Evolutionary conservation across 2,888 invertebrate genomes (phyloP).

Genomic region (Ellobium chinense): DNA sequence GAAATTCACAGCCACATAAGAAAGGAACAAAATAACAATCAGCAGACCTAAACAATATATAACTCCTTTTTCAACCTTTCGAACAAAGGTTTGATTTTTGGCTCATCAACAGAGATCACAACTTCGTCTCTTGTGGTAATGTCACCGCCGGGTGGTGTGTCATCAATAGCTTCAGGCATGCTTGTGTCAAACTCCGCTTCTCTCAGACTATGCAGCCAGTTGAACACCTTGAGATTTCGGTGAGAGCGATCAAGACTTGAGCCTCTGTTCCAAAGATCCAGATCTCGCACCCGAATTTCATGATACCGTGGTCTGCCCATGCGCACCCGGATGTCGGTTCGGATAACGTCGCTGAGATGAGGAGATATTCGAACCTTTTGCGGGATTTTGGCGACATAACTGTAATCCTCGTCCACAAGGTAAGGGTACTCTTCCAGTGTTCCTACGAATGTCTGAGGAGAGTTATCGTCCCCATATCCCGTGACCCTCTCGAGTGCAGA

Average conservation of each 20-base stretch:
- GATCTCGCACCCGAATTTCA: slow-evolving; percentile 63
- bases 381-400: slow-evolving; percentile 63
- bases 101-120: slow-evolving; percentile 67
- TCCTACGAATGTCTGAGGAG: slow-evolving; percentile 49
- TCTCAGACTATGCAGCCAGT: slow-evolving; percentile 93
- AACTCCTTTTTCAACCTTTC: slow-evolving; percentile 13
- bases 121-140: slow-evolving; percentile 52
- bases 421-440: slow-evolving; percentile 62
- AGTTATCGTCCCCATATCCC: slow-evolving; percentile 65
- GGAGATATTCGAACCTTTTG: slow-evolving; percentile 73
- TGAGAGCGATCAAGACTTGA: slow-evolving; percentile 64
- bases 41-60: not conserved
- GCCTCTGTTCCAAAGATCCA: slow-evolving; percentile 65
- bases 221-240: slow-evolving; percentile 96
- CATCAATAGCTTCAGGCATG: slow-evolving; percentile 54
- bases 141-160: slow-evolving; percentile 51
- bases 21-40: too few relatives aligned
- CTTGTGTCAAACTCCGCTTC: slow-evolving; percentile 80
- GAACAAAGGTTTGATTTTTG: slow-evolving; percentile 62
- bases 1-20: too few relatives aligned
- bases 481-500: slow-evolving; percentile 63
- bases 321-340: slow-evolving; percentile 65
- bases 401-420: slow-evolving; percentile 65
- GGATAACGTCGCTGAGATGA: slow-evolving; percentile 67
- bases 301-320: slow-evolving; percentile 73